Base-by-base conservation (phyloP, 2,888 invertebrate species). In the Epirrhoe tristata region DNA sequence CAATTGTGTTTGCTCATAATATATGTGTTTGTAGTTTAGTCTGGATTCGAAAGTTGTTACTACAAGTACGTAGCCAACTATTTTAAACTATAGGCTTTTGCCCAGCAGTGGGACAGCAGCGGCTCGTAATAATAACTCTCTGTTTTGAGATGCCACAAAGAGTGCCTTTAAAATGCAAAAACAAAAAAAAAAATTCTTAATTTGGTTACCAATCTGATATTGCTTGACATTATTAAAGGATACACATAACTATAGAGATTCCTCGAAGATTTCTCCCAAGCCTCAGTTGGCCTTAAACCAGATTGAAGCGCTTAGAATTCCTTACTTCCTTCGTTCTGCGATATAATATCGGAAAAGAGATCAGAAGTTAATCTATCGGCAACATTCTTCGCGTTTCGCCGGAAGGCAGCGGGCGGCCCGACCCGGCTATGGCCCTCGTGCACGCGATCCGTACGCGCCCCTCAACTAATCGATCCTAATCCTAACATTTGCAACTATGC, bases 311-410 rank as follows among this genome's bases (percentile, higher is more conserved):
- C 87, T 89, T 90, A 89, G 89, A 91, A 91, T 92, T 91, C 89
- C 91, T 90, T 90, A 90, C 88, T 90, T 90, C 92, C n/a, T 90
- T 88, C 87, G 84, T 81, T 86, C 81, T 82, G 89, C 89, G 88
- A 89, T 59, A 59, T 92, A 91, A 92, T 93, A 93, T 93, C 92
- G 91, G 90, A 89, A 92, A 93, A 91, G 92, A 93, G 92, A 93
- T 92, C 93, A 93, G 92, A 91, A 93, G 92, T 93, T 93, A 93
- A 93, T 93, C 92, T 93, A 93, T 92, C 90, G 91, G 91, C 91
- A 93, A 92, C 91, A 92, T 92, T 92, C 90, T 88, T 88, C 85
- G 91, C 89, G 90, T 91, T 91, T 89, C 86, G 91, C 91, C 92
- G 93, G 92, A 92, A 93, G 92, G 91, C 91, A 90, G 78, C 79